Conservation (phyloP, 2,888 invertebrate species). For the Nysson spinosus region DNA sequence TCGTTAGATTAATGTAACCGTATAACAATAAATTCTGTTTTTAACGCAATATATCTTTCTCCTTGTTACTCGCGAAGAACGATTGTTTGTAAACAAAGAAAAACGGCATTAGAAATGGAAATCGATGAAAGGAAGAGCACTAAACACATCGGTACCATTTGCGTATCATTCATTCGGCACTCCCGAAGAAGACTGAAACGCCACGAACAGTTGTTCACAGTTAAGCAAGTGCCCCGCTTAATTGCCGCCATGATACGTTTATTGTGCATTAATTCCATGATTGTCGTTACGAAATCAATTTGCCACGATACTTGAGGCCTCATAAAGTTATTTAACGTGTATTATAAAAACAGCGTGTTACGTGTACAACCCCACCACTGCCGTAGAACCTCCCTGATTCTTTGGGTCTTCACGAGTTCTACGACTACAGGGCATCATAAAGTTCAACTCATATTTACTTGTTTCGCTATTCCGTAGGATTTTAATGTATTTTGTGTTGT, state of each 20-base stretch:
- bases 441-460: constrained; percentile 11
- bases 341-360: constrained; percentile 65
- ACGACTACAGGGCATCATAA: constrained; percentile 14
- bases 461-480: constrained; percentile 15
- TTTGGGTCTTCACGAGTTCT: constrained; percentile 4
- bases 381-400: background rate
- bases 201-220: constrained; percentile 39
- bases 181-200: constrained; percentile 51
- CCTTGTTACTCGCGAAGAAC: no score
- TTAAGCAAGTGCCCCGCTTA: constrained; percentile 58
- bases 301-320: constrained; percentile 60
- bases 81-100: no score
- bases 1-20: no score
- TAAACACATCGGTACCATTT: constrained; percentile 18
- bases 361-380: constrained; percentile 24
- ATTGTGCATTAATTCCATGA: constrained; percentile 65
- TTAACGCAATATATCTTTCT: no score
- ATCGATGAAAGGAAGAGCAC: background rate
- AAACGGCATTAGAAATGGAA: background rate
- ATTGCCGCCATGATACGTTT: constrained; percentile 63
- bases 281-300: constrained; percentile 68
- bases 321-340: constrained; percentile 67
- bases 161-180: constrained; percentile 42
- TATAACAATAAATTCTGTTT: no score
- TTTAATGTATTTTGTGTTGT: constrained; percentile 1